These are phyloP conservation scores for Mola mola DNA, from an alignment of 2,113 vertebrate species.

Conservation along the genomic window DNA sequence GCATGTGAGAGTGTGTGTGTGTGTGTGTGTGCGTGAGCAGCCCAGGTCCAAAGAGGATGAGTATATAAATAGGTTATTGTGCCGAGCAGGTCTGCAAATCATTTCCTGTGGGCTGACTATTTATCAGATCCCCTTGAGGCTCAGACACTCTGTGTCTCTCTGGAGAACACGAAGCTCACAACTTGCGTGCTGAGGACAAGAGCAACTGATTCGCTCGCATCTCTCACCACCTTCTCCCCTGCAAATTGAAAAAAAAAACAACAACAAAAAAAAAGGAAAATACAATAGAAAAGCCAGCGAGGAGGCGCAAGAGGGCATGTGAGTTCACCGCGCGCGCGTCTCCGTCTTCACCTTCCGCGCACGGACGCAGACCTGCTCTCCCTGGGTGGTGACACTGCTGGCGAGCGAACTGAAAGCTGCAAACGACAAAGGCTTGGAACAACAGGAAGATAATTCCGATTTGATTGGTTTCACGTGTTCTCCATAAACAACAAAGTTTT, in stretches of 20 bases:
- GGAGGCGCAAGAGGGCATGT: not conserved
- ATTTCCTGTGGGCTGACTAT: constrained; percentile 73
- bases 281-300: not conserved
- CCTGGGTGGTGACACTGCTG: constrained; percentile 81
- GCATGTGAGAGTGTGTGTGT: constrained; percentile 6
- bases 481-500: constrained; percentile 85
- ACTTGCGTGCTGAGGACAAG: constrained; percentile 1
- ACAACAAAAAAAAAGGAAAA: no score
- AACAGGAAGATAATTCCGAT: constrained; percentile 84
- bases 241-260: no score
- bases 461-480: constrained; percentile 86
- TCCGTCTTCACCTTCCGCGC: constrained; percentile 31
- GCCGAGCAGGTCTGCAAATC: constrained; percentile 67
- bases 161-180: no score
- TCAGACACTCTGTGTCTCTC: constrained; percentile 61
- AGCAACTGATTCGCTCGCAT: no score
- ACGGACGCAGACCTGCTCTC: constrained; percentile 65
- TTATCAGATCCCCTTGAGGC: constrained; percentile 65
- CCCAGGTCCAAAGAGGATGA: constrained; percentile 48
- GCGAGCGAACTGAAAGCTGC: constrained; percentile 72
- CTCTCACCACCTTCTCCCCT: no score
- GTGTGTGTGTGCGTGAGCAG: constrained; percentile 33
- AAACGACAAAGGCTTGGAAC: constrained; percentile 79
- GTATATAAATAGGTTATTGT: constrained; percentile 67
- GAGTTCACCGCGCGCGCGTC: not conserved